These are phyloP conservation scores for Petrocephalus sullivani DNA, from an alignment of 2,797 vertebrate genomes.

Conservation along the genomic window DNA sequence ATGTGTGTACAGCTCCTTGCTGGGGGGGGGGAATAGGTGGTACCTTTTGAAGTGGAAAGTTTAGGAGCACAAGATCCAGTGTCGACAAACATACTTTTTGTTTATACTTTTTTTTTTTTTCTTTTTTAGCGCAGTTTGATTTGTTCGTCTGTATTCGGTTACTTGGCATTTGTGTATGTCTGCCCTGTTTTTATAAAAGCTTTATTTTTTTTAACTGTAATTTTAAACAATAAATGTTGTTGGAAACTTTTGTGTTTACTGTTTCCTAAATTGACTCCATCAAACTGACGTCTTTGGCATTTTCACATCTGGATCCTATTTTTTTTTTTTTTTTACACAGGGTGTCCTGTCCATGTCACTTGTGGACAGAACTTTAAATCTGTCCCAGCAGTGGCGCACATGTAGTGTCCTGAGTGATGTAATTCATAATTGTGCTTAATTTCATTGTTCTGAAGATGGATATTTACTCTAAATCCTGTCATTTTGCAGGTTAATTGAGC, in stretches of 20 bases:
- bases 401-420: neutral
- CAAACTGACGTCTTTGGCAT: neutral
- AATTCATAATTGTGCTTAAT: neutral
- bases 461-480: neutral
- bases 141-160: neutral
- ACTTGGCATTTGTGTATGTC: neutral
- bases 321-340: neutral
- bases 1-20: neutral
- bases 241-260: neutral
- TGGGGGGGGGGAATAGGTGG: neutral
- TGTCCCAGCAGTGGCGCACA: neutral
- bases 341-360: neutral
- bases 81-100: neutral
- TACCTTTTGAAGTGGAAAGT: neutral
- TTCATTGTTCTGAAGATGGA: neutral
- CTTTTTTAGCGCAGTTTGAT: neutral
- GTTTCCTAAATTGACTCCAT: neutral
- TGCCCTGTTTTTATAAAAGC: neutral
- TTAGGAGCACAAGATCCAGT: neutral
- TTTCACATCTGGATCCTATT: neutral
- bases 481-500: neutral
- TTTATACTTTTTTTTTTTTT: neutral
- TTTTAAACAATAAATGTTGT: slow-evolving; percentile 7
- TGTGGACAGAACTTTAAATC: neutral
- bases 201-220: neutral